phyloP scores from a whole-genome alignment of 2,113 vertebrate genomes.

The Psilopogon haemacephalus region DNA sequence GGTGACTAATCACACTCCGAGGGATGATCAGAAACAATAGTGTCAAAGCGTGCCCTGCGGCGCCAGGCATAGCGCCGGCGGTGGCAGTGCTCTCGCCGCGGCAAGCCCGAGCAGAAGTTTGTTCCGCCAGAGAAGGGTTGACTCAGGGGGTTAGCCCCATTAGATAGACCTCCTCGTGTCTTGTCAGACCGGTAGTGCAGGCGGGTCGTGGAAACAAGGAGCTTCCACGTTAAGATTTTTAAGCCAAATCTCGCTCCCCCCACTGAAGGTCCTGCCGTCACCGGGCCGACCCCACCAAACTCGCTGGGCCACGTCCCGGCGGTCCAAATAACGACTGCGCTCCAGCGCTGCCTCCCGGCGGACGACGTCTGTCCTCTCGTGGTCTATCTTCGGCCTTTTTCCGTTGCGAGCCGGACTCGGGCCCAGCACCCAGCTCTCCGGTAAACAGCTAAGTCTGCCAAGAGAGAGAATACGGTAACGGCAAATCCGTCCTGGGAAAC shows the following conservation, averaged over 20 bases:
- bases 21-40: fast-evolving
- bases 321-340: neutral
- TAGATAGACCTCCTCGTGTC: too few relatives aligned
- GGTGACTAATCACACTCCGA: fast-evolving
- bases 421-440: neutral
- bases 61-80: neutral
- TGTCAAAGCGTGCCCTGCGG: fast-evolving
- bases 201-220: neutral
- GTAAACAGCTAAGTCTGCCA: neutral
- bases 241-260: neutral
- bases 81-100: neutral
- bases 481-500: neutral
- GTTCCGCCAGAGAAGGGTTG: neutral
- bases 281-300: neutral
- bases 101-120: neutral
- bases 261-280: neutral
- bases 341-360: neutral
- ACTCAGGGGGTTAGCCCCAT: neutral
- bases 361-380: neutral
- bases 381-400: neutral
- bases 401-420: neutral
- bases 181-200: neutral
- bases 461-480: too few relatives aligned
- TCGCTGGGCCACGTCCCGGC: neutral
- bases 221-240: neutral